Evolutionary conservation across 2,113 vertebrate species (phyloP), one percentile per base, ranked within the genome.

Genomic region (Festucalex cinctus): DNA sequence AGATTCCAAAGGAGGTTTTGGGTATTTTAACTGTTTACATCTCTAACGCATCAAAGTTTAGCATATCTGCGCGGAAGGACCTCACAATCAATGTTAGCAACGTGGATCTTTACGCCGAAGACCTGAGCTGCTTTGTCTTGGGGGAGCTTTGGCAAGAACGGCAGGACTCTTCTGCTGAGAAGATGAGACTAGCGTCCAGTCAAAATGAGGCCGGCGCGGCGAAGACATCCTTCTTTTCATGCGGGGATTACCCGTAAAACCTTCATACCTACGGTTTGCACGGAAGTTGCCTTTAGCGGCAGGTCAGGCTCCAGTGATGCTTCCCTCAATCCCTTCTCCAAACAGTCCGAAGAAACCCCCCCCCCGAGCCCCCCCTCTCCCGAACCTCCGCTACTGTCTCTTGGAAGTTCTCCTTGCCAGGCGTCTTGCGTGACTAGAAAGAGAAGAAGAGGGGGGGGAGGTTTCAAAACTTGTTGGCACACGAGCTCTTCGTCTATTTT

Each of bases 401-500:
- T 74, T 78, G 66, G 70, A 63, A 80, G 66, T 79, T 77, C 79
- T 76, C 79, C 44, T 73, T 89, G 88, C 90, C 90, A 91, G 89
- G 86, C 89, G 84, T 85, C 81, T 92, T 91, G 92, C 92, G 90
- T 92, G 92, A 93, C 92, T 90, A 90, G 91, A 86, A 69, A 71
- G 86, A 90, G 83, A 75, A 79, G 88, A 90, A 16, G 44, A 20
- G 22, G 36, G 36, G 9, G 3, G 58, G 58, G 5, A 14, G 22
- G 28, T 2, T 32, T 6, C 80, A 80, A 88, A 93, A 87, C 79
- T 87, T 88, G 87, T 81, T 92, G 91, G 92, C 92, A 93, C 88
- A 89, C 91, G 67, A 93, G 80, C 88, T 76, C 81, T 67, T 79
- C 84, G 91, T 91, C 92, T 93, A 93, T 93, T 92, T 93, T 92